phyloP scores from a whole-genome alignment of 2,888 invertebrate species.

The Tanytarsus gracilentus region DNA sequence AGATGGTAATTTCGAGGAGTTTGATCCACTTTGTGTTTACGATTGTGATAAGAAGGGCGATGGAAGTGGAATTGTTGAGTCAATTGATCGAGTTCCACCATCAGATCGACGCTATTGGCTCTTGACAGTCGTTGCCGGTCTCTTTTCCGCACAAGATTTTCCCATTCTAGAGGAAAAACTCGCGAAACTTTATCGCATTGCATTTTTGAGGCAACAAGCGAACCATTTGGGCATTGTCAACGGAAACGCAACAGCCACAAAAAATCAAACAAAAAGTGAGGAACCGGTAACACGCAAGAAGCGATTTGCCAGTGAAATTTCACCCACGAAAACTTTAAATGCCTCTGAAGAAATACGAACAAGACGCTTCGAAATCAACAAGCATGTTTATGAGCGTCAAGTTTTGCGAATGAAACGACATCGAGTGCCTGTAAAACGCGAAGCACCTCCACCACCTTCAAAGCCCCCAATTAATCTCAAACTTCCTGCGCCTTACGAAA shows the following conservation, averaged over 20 bases:
- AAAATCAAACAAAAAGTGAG: constrained; percentile 37
- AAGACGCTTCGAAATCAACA: constrained; percentile 34
- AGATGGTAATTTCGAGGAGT: constrained; percentile 45
- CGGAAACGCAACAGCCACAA: constrained; percentile 42
- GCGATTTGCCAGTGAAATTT: background rate
- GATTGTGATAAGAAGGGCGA: constrained; percentile 32
- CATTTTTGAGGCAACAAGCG: constrained; percentile 76
- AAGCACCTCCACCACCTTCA: constrained; percentile 30
- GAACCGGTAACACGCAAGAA: background rate
- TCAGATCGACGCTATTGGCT: constrained; percentile 72
- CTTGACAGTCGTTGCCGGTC: constrained; percentile 60
- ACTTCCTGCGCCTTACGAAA: constrained; percentile 10
- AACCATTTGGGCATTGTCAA: constrained; percentile 64
- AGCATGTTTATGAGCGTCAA: constrained; percentile 30
- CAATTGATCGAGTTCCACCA: constrained; percentile 36
- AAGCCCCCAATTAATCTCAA: background rate
- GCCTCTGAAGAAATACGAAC: constrained; percentile 30
- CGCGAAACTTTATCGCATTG: constrained; percentile 68
- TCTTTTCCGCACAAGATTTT: constrained; percentile 46
- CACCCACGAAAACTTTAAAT: constrained; percentile 27
- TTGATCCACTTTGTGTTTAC: constrained; percentile 36
- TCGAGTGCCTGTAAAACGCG: constrained; percentile 35
- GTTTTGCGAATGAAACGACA: constrained; percentile 28
- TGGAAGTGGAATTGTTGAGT: constrained; percentile 34
- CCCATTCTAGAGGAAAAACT: constrained; percentile 63